A percentile compares a stretch with the other conserved stretches of the same genome.
Conservation (phyloP, 2,888 invertebrate species). For the Thalpophila matura region DNA sequence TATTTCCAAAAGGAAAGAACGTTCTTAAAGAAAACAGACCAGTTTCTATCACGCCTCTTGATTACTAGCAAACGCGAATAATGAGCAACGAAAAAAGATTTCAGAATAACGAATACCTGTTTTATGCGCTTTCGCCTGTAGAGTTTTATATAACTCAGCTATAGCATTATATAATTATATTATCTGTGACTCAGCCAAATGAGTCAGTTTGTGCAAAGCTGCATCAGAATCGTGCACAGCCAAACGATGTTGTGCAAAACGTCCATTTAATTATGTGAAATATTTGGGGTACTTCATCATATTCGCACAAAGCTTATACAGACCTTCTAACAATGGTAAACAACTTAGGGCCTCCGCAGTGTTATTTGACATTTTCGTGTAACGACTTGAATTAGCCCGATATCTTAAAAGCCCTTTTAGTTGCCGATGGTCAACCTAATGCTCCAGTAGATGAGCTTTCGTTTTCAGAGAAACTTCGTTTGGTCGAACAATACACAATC, state of each 20-base stretch:
- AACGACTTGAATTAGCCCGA: not conserved
- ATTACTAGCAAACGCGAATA: not conserved
- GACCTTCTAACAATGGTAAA: not conserved
- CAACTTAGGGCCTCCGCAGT: not conserved
- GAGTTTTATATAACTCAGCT: not conserved
- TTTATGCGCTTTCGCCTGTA: not conserved
- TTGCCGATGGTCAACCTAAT: not conserved
- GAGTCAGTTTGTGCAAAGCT: not conserved
- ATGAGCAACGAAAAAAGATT: not conserved
- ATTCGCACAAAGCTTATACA: not conserved
- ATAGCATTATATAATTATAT: too few species aligned
- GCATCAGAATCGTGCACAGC: not conserved
- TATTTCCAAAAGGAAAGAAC: not conserved
- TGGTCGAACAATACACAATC: not conserved
- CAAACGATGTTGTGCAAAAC: conserved; percentile 1
- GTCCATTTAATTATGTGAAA: conserved; percentile 1
- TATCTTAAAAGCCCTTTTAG: not conserved
- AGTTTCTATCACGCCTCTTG: not conserved
- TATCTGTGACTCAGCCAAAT: conserved; percentile 2
- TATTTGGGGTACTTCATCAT: not conserved
- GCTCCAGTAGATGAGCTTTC: not conserved
- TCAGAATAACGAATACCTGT: not conserved
- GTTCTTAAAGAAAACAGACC: not conserved
- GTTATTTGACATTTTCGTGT: not conserved
- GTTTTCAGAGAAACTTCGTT: not conserved